Percentiles rank a stretch among this genome's conserved stretches.
Evolutionary conservation across 1,140 invertebrate species (phyloP).

Genomic region (Drosophila cardini): DNA sequence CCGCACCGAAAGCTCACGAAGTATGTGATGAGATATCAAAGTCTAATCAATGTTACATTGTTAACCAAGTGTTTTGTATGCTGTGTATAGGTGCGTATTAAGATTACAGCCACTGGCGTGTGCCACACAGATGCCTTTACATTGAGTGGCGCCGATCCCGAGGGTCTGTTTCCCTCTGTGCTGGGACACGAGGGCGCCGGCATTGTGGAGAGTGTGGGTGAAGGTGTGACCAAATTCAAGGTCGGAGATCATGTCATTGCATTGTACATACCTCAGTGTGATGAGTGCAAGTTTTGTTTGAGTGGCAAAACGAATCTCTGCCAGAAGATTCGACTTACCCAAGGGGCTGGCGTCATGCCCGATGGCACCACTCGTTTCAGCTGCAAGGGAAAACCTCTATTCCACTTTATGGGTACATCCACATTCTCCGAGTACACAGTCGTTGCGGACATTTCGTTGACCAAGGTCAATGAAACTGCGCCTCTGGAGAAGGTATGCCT

Average conservation of each 20-base stretch:
- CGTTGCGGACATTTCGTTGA: conserved; percentile 96
- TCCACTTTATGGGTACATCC: conserved; percentile 99
- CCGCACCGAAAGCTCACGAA: conserved; percentile 95
- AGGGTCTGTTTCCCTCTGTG: conserved; percentile 96
- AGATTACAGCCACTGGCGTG: conserved; percentile 94
- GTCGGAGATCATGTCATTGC: conserved; percentile 98
- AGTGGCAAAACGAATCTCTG: conserved; percentile 99
- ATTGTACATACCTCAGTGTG: conserved; percentile 98
- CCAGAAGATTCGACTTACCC: conserved; percentile 94
- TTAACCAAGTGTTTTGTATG: not conserved
- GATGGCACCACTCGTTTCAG: conserved; percentile 97
- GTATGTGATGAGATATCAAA: conserved; percentile 40
- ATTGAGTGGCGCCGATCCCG: conserved; percentile 95
- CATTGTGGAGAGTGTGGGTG: conserved; percentile 97
- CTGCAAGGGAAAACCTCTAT: conserved; percentile 94
- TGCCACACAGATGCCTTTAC: conserved; percentile 99
- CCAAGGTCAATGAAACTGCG: conserved; percentile 91
- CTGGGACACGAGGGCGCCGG: conserved; percentile 98
- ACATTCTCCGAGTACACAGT: conserved; percentile 99
- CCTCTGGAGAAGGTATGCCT: conserved; percentile 96
- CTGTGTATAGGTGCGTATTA: conserved; percentile 87
- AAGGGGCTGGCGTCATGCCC: conserved; percentile 97
- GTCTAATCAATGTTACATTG: not conserved
- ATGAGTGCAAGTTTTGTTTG: conserved; percentile 98
- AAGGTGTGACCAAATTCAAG: conserved; percentile 95